Conservation (phyloP, 2,888 invertebrate genomes). For the Piscicola geometra region DNA sequence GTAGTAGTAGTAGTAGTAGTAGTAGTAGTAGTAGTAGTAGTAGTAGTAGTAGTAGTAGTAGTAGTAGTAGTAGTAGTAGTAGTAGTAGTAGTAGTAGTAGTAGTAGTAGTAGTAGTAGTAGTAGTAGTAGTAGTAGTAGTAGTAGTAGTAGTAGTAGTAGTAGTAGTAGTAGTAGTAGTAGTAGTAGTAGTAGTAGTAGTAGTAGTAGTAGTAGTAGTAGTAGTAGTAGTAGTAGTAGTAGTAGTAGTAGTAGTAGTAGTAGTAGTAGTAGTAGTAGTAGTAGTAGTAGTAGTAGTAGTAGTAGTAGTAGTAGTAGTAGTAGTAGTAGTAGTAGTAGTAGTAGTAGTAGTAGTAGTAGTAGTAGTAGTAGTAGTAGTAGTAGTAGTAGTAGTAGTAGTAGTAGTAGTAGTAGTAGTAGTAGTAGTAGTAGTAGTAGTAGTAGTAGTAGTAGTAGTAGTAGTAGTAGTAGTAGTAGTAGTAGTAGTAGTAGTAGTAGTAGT, state of each 20-base stretch:
- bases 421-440: slow-evolving; percentile 38
- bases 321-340: slow-evolving; percentile 36
- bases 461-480: slow-evolving; percentile 37
- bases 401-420: slow-evolving; percentile 36
- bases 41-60: slow-evolving; percentile 35
- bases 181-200: slow-evolving; percentile 37
- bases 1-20: slow-evolving; percentile 37
- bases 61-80: slow-evolving; percentile 36
- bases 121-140: slow-evolving; percentile 36
- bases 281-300: slow-evolving; percentile 40
- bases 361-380: slow-evolving; percentile 25
- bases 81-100: slow-evolving; percentile 38
- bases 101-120: slow-evolving; percentile 35
- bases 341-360: slow-evolving; percentile 37
- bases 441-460: slow-evolving; percentile 37
- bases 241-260: slow-evolving; percentile 36
- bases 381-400: slow-evolving; percentile 36
- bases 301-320: slow-evolving; percentile 40
- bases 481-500: slow-evolving; percentile 37
- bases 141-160: slow-evolving; percentile 38
- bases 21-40: slow-evolving; percentile 36
- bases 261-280: slow-evolving; percentile 37
- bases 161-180: slow-evolving; percentile 37
- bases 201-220: slow-evolving; percentile 37
- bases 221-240: slow-evolving; percentile 37